Evolutionary conservation across 2,888 invertebrate genomes (phyloP).

Genomic region (Trissolcus japonicus): DNA sequence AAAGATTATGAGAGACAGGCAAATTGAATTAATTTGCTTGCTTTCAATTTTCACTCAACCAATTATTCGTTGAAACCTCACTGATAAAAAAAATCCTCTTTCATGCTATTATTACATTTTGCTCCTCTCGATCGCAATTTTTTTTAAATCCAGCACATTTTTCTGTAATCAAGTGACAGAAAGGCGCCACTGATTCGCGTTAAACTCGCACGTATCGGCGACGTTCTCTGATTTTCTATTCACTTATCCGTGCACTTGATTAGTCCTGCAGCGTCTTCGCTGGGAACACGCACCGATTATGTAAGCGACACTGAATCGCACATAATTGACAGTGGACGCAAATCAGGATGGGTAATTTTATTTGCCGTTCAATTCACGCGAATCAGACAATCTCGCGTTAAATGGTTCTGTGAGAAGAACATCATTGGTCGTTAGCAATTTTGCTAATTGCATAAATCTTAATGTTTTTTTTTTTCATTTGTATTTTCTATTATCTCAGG

Average conservation of each 20-base stretch:
- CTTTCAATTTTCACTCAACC: neutral
- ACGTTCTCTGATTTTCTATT: slow-evolving; percentile 19
- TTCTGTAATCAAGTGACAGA: slow-evolving; percentile 6
- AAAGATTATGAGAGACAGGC: no score
- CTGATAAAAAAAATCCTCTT: no score
- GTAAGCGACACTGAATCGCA: slow-evolving; percentile 40
- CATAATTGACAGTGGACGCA: slow-evolving; percentile 36
- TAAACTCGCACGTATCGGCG: slow-evolving; percentile 17
- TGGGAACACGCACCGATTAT: slow-evolving; percentile 19
- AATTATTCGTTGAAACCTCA: no score
- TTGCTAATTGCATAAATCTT: no score
- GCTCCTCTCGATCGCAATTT: no score
- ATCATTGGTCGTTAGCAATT: slow-evolving; percentile 36
- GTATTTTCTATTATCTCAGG: no score
- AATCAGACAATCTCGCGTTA: slow-evolving; percentile 7
- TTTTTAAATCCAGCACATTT: neutral
- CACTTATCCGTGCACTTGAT: slow-evolving; percentile 26
- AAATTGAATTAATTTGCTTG: no score
- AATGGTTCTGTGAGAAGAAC: slow-evolving; percentile 18
- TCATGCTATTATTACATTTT: no score
- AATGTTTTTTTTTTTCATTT: no score
- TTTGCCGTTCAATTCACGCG: slow-evolving; percentile 11
- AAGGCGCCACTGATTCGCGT: slow-evolving; percentile 6
- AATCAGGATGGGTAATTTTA: slow-evolving; percentile 23
- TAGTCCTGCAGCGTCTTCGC: slow-evolving; percentile 25